Evolutionary conservation across 2,888 invertebrate species (phyloP).

Genomic region (Chymomyza procnemis): DNA sequence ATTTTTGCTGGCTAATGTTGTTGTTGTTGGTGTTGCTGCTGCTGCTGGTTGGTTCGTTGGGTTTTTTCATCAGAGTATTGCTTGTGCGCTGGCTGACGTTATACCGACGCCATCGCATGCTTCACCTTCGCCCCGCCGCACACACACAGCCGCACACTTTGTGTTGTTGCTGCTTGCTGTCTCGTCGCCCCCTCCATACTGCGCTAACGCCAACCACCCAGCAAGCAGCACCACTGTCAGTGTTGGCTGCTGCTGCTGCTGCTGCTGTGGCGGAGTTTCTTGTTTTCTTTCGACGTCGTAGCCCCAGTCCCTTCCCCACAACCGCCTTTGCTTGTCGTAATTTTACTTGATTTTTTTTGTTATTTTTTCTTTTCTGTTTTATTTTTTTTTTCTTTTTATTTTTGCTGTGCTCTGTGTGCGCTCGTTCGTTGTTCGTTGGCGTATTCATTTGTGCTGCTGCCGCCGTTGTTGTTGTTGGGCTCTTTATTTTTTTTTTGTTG

Average conservation of each 20-base stretch:
- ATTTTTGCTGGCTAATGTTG: conserved; percentile 56
- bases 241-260: conserved; percentile 38
- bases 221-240: not conserved
- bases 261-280: conserved; percentile 53
- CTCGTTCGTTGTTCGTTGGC: conserved; percentile 53
- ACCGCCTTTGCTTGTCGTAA: conserved; percentile 68
- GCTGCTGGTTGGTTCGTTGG: conserved; percentile 51
- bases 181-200: not conserved
- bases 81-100: conserved; percentile 44
- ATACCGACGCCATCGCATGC: conserved; percentile 68
- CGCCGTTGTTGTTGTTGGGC: conserved; percentile 31
- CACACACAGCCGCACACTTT: conserved; percentile 55
- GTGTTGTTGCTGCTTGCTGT: conserved; percentile 28
- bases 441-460: conserved; percentile 43
- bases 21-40: conserved; percentile 23
- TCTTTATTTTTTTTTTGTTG: conserved; percentile 8
- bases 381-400: conserved; percentile 20
- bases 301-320: conserved; percentile 2
- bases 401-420: not conserved
- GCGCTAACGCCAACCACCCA: not conserved
- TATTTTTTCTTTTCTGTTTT: conserved; percentile 38
- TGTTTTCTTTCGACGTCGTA: conserved; percentile 54
- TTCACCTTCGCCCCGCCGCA: conserved; percentile 72
- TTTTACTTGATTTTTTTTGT: conserved; percentile 69
- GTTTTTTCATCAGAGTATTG: conserved; percentile 51